Conservation (phyloP, 1,140 invertebrate species). For the Lanistes nyassanus region DNA sequence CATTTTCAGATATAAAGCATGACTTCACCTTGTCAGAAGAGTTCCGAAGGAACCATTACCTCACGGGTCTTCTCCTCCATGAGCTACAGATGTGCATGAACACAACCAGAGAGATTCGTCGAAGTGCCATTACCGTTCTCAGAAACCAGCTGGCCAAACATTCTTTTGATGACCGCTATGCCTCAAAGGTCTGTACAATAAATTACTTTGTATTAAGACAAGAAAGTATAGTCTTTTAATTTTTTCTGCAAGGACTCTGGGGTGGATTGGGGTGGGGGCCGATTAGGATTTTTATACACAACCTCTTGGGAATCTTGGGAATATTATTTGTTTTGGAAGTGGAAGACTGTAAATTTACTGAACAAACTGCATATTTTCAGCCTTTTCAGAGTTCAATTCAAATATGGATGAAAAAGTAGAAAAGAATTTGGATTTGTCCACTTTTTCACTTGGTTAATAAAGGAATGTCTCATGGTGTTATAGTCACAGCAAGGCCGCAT, state of each 20-base stretch:
- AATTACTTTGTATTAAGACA: background rate
- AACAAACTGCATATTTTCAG: too few species aligned
- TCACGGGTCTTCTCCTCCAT: conserved; percentile 81
- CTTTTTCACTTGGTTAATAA: too few species aligned
- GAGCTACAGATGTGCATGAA: conserved; percentile 82
- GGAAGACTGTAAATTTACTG: too few species aligned
- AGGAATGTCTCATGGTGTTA: conserved; percentile 26
- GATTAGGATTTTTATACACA: too few species aligned
- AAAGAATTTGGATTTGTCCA: too few species aligned
- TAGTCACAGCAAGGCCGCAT: conserved; percentile 86
- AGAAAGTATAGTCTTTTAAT: background rate
- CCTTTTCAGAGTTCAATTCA: too few species aligned
- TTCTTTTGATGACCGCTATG: conserved; percentile 90
- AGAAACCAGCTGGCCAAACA: conserved; percentile 92
- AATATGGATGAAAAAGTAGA: too few species aligned
- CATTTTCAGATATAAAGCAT: conserved; percentile 63
- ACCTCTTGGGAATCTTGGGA: too few species aligned
- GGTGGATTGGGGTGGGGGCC: too few species aligned
- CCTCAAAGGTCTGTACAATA: conserved; percentile 63
- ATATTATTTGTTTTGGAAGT: too few species aligned
- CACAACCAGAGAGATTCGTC: conserved; percentile 84
- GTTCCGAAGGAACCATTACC: conserved; percentile 90
- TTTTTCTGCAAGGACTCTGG: too few species aligned
- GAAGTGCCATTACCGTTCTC: conserved; percentile 81
- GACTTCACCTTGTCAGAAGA: conserved; percentile 78